A percentile compares a stretch with the other conserved stretches of the same genome.
Conservation (phyloP, 2,888 invertebrate genomes). For the Pheosia tremula region DNA sequence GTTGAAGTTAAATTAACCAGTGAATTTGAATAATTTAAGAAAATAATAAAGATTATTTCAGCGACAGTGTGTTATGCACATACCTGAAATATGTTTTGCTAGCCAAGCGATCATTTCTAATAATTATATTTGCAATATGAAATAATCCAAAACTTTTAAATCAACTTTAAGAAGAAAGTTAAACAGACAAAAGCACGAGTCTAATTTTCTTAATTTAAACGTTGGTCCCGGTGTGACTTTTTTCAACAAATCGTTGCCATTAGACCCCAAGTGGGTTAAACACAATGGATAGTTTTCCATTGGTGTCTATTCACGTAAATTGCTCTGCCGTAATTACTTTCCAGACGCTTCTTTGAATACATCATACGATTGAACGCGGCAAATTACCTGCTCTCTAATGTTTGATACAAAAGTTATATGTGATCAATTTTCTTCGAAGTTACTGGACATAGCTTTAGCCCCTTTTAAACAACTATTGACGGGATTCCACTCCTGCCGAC, state of each 20-base stretch:
- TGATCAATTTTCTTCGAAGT: too few relatives aligned
- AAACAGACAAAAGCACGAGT: not conserved
- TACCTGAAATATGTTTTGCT: too few relatives aligned
- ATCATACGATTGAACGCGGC: not conserved
- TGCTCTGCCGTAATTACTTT: conserved; percentile 9
- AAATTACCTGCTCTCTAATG: not conserved
- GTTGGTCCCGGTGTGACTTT: conserved; percentile 1
- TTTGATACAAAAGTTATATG: too few relatives aligned
- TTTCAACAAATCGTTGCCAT: conserved; percentile 9
- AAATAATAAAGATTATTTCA: not conserved
- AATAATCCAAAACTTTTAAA: not conserved
- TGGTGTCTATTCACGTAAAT: conserved; percentile 7
- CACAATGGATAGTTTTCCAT: conserved; percentile 10
- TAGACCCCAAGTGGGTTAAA: conserved; percentile 10
- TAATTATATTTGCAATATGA: too few relatives aligned
- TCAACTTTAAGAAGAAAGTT: not conserved
- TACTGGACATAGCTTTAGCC: too few relatives aligned
- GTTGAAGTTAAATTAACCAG: not conserved
- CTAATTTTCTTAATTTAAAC: conserved; percentile 5
- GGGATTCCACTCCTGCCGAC: too few relatives aligned
- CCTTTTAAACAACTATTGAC: too few relatives aligned
- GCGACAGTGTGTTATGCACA: not conserved
- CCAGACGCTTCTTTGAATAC: not conserved
- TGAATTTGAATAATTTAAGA: not conserved
- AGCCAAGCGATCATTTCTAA: too few relatives aligned